These are phyloP conservation scores for Epiblema foenella DNA, from an alignment of 2,888 invertebrate genomes.

Conservation along the genomic window DNA sequence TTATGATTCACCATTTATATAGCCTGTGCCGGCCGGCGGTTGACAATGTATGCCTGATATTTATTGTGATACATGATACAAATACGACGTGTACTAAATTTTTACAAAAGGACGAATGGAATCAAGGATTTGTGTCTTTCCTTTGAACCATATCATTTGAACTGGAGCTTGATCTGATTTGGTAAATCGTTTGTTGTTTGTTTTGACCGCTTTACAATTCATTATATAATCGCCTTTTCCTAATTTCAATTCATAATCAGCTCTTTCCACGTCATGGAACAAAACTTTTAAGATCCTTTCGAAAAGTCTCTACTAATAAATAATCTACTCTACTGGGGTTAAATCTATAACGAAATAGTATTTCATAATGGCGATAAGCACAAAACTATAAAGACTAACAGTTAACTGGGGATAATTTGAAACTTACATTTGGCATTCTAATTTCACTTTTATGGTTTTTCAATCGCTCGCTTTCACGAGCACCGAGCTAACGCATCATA, in stretches of 20 bases:
- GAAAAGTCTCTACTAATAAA: too few species aligned
- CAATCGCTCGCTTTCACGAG: background rate
- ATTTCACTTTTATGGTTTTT: background rate
- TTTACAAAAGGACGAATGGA: slow-evolving; percentile 47
- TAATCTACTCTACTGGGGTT: too few species aligned
- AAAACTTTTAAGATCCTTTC: background rate
- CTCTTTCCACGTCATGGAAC: background rate
- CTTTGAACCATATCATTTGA: background rate
- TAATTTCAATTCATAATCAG: too few species aligned
- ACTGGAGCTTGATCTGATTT: background rate
- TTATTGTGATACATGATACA: slow-evolving; percentile 58
- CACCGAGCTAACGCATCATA: background rate
- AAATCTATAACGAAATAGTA: background rate
- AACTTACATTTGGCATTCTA: background rate
- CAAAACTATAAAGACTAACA: slow-evolving; percentile 25
- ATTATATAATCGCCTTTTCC: too few species aligned
- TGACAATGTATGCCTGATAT: slow-evolving; percentile 57
- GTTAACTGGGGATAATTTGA: background rate
- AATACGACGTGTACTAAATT: slow-evolving; percentile 47
- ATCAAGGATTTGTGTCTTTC: background rate
- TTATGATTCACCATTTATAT: slow-evolving; percentile 62
- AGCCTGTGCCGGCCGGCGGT: slow-evolving; percentile 46
- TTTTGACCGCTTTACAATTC: too few species aligned
- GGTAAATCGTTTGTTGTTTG: too few species aligned
- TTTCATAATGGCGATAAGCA: background rate